These are phyloP conservation scores for Oryctes rhinoceros DNA, from an alignment of 1,140 invertebrate species.

Conservation along the genomic window DNA sequence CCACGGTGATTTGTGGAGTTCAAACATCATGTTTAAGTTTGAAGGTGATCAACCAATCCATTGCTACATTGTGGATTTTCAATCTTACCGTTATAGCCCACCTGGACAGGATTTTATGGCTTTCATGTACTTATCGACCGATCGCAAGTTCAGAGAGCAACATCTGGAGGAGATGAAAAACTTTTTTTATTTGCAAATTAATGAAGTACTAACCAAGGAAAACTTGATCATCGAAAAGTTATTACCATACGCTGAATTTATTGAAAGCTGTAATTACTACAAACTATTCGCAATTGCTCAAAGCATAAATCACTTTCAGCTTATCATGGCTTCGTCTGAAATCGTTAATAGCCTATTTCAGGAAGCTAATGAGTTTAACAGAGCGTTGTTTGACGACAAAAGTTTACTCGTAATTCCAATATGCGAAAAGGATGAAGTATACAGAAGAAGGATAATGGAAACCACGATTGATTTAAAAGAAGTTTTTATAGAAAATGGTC, in stretches of 20 bases:
- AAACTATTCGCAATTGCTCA: slow-evolving; percentile 24
- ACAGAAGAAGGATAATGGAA: background rate
- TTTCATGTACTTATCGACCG: slow-evolving; percentile 58
- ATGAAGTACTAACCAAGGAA: background rate
- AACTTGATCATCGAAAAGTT: background rate
- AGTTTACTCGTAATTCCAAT: background rate
- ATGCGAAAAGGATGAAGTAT: background rate
- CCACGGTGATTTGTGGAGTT: slow-evolving; percentile 65
- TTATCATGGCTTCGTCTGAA: slow-evolving; percentile 24
- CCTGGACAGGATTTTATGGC: slow-evolving; percentile 62
- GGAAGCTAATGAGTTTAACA: background rate
- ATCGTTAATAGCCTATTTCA: background rate
- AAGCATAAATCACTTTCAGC: background rate
- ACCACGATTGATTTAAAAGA: background rate
- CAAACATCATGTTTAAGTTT: slow-evolving; percentile 63
- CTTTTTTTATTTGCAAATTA: background rate
- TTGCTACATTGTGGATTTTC: slow-evolving; percentile 65
- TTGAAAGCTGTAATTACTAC: slow-evolving; percentile 8
- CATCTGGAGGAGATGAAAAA: slow-evolving; percentile 54
- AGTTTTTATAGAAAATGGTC: background rate
- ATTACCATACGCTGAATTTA: background rate
- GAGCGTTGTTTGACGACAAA: background rate
- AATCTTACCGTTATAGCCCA: slow-evolving; percentile 62
- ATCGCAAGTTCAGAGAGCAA: slow-evolving; percentile 55
- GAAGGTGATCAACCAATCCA: slow-evolving; percentile 47